These are phyloP conservation scores for Trichopria drosophilae DNA, from an alignment of 2,888 invertebrate species.

Conservation along the genomic window DNA sequence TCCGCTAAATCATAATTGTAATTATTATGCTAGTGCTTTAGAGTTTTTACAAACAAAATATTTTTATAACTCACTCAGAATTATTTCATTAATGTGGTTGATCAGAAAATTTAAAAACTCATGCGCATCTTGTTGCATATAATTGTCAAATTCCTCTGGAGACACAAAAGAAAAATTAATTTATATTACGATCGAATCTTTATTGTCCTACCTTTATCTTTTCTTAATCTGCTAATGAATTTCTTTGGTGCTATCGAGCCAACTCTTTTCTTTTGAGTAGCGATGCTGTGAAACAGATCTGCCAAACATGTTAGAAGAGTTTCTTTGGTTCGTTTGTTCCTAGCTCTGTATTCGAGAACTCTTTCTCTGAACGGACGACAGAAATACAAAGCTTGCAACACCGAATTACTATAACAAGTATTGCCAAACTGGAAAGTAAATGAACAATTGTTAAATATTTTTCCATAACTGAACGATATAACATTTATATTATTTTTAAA, in stretches of 20 bases:
- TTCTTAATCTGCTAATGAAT: conserved; percentile 95
- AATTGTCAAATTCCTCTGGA: conserved; percentile 98
- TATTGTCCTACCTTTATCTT: conserved; percentile 83
- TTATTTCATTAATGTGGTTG: conserved; percentile 97
- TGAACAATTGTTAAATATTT: conserved; percentile 6
- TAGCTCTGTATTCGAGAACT: conserved; percentile 96
- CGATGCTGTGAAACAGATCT: conserved; percentile 98
- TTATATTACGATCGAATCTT: background rate
- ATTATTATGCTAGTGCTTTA: background rate
- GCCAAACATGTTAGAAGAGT: conserved; percentile 96
- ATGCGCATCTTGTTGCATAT: conserved; percentile 99
- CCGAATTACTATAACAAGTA: conserved; percentile 99
- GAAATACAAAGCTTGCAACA: conserved; percentile 98
- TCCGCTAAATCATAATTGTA: conserved; percentile 64
- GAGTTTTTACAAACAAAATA: conserved; percentile 9
- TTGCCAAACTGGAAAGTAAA: conserved; percentile 87
- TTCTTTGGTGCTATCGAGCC: conserved; percentile 99
- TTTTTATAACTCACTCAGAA: conserved; percentile 72
- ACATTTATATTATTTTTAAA: conserved; percentile 1
- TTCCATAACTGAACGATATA: conserved; percentile 12
- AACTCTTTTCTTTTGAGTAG: conserved; percentile 99
- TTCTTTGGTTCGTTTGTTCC: conserved; percentile 94
- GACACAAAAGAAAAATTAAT: conserved; percentile 48
- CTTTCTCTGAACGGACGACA: conserved; percentile 99
- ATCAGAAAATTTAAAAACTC: conserved; percentile 99